Conservation (phyloP, 1,140 invertebrate genomes). For the Drosophila paulistorum region DNA sequence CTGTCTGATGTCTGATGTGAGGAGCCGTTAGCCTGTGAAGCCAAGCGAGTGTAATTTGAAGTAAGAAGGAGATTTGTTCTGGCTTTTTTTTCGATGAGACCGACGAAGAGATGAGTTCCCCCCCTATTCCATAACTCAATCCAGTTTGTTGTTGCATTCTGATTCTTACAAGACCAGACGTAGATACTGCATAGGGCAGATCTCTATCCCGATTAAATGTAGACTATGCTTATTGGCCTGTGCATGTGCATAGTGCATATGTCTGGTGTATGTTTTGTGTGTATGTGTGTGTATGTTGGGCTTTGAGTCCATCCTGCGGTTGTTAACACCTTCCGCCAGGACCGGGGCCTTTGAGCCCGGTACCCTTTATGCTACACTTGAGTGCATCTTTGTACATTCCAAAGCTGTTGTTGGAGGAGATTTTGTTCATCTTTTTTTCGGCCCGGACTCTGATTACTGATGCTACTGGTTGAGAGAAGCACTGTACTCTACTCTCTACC, state of each 20-base stretch:
- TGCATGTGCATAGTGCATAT: neutral
- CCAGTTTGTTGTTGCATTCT: neutral
- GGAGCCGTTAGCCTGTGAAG: neutral
- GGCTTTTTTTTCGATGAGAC: neutral
- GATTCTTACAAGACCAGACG: neutral
- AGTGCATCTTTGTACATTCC: slow-evolving; percentile 19
- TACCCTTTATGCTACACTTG: slow-evolving; percentile 18
- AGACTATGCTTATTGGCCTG: slow-evolving; percentile 24
- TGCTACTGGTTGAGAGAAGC: neutral
- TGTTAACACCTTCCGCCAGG: slow-evolving; percentile 21
- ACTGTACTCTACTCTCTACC: slow-evolving; percentile 1
- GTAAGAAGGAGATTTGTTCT: neutral
- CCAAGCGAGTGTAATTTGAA: slow-evolving; percentile 6
- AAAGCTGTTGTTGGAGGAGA: slow-evolving; percentile 16
- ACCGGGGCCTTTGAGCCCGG: slow-evolving; percentile 13
- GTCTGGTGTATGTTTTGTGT: too few relatives aligned
- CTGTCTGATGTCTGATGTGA: neutral
- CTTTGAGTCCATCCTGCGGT: slow-evolving; percentile 13
- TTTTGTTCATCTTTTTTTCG: slow-evolving; percentile 20
- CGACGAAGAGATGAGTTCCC: neutral
- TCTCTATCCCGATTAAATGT: slow-evolving; percentile 14
- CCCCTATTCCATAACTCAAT: neutral
- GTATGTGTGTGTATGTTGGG: neutral
- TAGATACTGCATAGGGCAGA: slow-evolving; percentile 7
- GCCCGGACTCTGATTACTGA: slow-evolving; percentile 17